phyloP scores from a whole-genome alignment of 1,140 invertebrate species.

The Drosophila lacteicornis region DNA sequence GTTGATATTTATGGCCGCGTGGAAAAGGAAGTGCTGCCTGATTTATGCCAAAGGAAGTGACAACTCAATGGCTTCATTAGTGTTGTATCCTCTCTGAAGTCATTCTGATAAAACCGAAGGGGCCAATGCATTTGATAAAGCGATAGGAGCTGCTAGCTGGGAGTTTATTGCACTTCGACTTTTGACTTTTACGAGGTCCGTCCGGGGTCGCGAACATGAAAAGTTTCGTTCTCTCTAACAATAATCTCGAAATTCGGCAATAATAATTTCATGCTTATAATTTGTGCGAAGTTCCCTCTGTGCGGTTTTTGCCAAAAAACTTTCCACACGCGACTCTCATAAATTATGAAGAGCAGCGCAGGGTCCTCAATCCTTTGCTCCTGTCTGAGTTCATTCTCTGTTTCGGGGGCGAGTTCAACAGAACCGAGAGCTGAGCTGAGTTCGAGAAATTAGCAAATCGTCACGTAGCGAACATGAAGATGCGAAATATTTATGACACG shows the following conservation, averaged over 20 bases:
- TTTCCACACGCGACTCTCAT: constrained; percentile 62
- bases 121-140: constrained; percentile 14
- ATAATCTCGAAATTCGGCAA: constrained; percentile 55
- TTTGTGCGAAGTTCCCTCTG: constrained; percentile 16
- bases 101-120: not conserved
- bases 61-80: constrained; percentile 82
- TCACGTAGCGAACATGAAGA: constrained; percentile 60
- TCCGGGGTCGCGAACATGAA: constrained; percentile 23
- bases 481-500: constrained; percentile 40
- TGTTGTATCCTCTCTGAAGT: constrained; percentile 21
- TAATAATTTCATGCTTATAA: constrained; percentile 54
- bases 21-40: constrained; percentile 47
- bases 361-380: constrained; percentile 38
- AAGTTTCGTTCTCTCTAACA: constrained; percentile 46
- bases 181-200: constrained; percentile 56
- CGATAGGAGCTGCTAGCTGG: constrained; percentile 1
- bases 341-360: constrained; percentile 53
- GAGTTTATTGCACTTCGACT: constrained; percentile 82
- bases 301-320: constrained; percentile 44
- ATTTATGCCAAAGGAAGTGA: constrained; percentile 76
- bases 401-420: constrained; percentile 31
- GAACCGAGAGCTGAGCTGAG: constrained; percentile 1
- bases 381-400: constrained; percentile 28
- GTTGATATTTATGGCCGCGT: constrained; percentile 63
- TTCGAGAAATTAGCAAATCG: constrained; percentile 74